These are phyloP conservation scores for Carcinoscorpius rotundicauda DNA, from an alignment of 1,140 invertebrate species.

Conservation along the genomic window DNA sequence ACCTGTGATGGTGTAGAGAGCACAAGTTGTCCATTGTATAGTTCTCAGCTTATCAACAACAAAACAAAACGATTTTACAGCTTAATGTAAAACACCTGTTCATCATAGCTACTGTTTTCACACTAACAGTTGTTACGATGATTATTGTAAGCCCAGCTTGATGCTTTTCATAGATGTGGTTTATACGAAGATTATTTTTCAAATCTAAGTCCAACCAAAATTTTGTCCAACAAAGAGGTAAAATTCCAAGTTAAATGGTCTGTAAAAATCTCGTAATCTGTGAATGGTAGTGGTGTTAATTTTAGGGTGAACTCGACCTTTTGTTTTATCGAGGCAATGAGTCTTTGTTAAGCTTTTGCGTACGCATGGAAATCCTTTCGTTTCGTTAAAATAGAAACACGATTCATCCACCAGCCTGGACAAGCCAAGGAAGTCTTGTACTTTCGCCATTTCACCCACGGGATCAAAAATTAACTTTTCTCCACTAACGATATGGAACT, in stretches of 20 bases:
- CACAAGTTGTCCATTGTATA: no score
- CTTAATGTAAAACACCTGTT: no score
- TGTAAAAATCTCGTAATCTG: conserved; percentile 70
- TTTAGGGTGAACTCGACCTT: conserved; percentile 76
- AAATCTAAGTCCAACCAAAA: conserved; percentile 56
- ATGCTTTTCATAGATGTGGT: no score
- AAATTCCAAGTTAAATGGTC: conserved; percentile 80
- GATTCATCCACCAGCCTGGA: conserved; percentile 70
- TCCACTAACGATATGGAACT: conserved; percentile 41
- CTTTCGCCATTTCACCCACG: conserved; percentile 42
- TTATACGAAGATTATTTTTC: no score
- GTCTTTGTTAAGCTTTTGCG: conserved; percentile 65
- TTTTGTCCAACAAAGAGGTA: conserved; percentile 76
- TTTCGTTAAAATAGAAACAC: conserved; percentile 87
- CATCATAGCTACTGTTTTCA: no score
- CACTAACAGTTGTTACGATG: no score
- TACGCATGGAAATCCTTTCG: conserved; percentile 87
- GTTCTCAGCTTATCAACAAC: no score
- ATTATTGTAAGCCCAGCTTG: no score
- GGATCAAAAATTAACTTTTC: conserved; percentile 39
- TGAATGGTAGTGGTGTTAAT: conserved; percentile 58
- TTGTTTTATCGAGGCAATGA: conserved; percentile 84
- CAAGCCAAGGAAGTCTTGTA: conserved; percentile 75
- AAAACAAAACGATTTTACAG: no score
- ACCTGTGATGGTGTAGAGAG: no score